Conservation (phyloP, 2,888 invertebrate species). For the Melanostoma scalare region DNA sequence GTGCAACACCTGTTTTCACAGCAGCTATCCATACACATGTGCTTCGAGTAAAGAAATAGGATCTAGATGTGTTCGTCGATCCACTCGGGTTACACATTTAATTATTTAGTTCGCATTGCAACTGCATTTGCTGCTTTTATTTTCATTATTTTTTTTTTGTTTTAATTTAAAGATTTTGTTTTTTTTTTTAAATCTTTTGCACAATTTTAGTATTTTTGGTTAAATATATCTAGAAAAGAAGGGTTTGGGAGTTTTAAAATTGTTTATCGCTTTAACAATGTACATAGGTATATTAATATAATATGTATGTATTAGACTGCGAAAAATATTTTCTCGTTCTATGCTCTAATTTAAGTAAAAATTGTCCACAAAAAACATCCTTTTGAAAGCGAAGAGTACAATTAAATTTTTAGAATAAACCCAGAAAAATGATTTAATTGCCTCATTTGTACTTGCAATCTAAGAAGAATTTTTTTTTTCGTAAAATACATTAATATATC, state of each 20-base stretch:
- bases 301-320: too few relatives aligned
- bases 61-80: conserved; percentile 33
- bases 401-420: too few relatives aligned
- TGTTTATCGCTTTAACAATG: conserved; percentile 35
- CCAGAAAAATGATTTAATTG: too few relatives aligned
- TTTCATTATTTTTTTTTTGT: conserved; percentile 34
- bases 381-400: too few relatives aligned
- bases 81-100: conserved; percentile 24
- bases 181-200: conserved; percentile 57
- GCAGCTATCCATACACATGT: conserved; percentile 27
- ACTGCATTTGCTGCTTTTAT: conserved; percentile 26
- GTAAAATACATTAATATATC: too few relatives aligned
- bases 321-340: neutral
- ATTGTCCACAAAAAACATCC: too few relatives aligned
- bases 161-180: conserved; percentile 29
- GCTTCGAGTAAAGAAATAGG: conserved; percentile 35
- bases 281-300: too few relatives aligned
- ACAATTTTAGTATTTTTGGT: conserved; percentile 80
- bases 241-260: conserved; percentile 46
- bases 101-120: conserved; percentile 38
- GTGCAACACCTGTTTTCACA: conserved; percentile 26
- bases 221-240: conserved; percentile 80
- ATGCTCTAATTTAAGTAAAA: too few relatives aligned
- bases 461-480: too few relatives aligned
- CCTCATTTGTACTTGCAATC: too few relatives aligned